Evolutionary conservation across 2,113 vertebrate genomes (phyloP).

Genomic region (Jacana jacana): DNA sequence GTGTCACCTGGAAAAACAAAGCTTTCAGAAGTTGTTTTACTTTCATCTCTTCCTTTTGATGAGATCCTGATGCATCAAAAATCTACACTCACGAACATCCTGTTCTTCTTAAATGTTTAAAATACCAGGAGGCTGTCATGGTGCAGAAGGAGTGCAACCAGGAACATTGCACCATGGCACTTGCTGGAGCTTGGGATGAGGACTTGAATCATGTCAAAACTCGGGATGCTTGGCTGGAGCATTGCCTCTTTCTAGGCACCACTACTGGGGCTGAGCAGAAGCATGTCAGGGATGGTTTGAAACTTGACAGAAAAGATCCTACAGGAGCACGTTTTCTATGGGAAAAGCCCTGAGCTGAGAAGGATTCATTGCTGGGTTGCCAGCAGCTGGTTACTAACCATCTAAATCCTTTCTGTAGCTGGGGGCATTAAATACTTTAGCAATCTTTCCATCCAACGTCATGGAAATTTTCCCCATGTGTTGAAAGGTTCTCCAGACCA

Average conservation of each 20-base stretch:
- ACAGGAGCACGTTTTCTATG: not conserved
- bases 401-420: not conserved
- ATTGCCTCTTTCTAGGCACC: not conserved
- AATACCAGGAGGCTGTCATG: not conserved
- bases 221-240: not conserved
- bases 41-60: slow-evolving; percentile 12
- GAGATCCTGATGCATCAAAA: not conserved
- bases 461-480: not conserved
- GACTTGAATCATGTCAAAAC: not conserved
- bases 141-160: not conserved
- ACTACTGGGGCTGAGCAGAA: not conserved
- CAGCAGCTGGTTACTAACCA: not conserved
- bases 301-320: not conserved
- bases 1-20: not conserved
- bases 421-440: not conserved
- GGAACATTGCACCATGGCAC: not conserved
- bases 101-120: not conserved
- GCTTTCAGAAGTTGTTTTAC: not conserved
- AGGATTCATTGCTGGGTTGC: not conserved
- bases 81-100: not conserved
- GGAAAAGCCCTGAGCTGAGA: not conserved
- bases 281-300: not conserved
- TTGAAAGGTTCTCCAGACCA: not conserved
- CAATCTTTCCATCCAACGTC: not conserved
- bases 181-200: not conserved